Evolutionary conservation across 2,888 invertebrate genomes (phyloP).

Genomic region (Rotaria macrura): DNA sequence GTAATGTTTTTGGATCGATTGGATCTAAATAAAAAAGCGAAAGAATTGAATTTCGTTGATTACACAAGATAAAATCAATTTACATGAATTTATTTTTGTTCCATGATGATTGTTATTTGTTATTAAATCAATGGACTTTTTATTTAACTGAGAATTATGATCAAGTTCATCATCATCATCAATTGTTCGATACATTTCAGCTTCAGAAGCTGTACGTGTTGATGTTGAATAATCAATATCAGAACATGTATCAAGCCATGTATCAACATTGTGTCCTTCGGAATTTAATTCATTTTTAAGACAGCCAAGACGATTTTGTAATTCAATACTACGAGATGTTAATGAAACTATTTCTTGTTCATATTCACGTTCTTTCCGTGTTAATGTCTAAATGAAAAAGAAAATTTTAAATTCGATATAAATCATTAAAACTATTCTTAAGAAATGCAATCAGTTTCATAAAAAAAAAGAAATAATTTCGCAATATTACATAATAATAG

Average conservation of each 20-base stretch:
- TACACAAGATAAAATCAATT: not conserved
- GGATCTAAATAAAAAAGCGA: not conserved
- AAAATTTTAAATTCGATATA: no score
- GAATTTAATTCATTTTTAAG: constrained; percentile 10
- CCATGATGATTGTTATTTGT: not conserved
- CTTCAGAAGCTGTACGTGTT: constrained; percentile 15
- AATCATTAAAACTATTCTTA: no score
- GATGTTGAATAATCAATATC: constrained; percentile 14
- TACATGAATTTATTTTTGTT: not conserved
- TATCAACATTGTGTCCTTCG: constrained; percentile 6
- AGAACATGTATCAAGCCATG: not conserved
- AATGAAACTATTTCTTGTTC: not conserved
- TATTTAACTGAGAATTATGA: not conserved
- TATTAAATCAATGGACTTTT: not conserved
- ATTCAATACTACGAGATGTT: not conserved
- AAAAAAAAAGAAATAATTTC: no score
- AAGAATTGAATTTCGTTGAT: not conserved
- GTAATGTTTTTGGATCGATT: not conserved
- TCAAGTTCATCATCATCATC: constrained; percentile 14
- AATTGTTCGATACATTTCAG: constrained; percentile 12
- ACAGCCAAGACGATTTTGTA: not conserved
- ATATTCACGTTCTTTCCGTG: constrained; percentile 20
- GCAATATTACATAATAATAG: no score
- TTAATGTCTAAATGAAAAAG: constrained; percentile 4
- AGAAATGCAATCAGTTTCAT: no score